Evolutionary conservation across 2,888 invertebrate genomes (phyloP).

Genomic region (Netelia virgata): DNA sequence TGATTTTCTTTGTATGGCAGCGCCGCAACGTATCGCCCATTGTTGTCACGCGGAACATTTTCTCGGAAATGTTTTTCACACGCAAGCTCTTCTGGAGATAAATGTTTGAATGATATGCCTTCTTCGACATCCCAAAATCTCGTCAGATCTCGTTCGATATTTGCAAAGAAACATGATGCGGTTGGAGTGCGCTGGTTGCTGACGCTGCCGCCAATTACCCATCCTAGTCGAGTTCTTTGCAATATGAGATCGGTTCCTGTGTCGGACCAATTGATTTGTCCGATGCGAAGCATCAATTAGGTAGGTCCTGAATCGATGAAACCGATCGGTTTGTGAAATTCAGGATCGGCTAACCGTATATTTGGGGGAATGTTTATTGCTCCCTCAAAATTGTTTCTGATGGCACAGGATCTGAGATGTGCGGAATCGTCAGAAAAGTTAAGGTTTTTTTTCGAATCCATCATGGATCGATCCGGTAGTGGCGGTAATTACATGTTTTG

Average conservation of each 20-base stretch:
- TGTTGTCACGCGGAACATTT: conserved; percentile 25
- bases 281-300: too few relatives aligned
- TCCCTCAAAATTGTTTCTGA: conserved; percentile 24
- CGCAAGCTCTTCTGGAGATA: conserved; percentile 17
- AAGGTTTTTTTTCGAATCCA: conserved; percentile 44
- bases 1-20: conserved; percentile 31
- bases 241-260: too few relatives aligned
- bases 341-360: conserved; percentile 42
- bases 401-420: conserved; percentile 46
- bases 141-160: conserved; percentile 16
- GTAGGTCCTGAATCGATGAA: too few relatives aligned
- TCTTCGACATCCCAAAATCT: conserved; percentile 71
- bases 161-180: too few relatives aligned
- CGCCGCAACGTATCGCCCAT: conserved; percentile 52
- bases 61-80: conserved; percentile 53
- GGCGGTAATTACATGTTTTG: conserved; percentile 23
- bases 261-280: too few relatives aligned
- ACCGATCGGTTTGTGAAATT: too few relatives aligned
- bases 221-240: too few relatives aligned
- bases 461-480: conserved; percentile 44
- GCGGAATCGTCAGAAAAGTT: conserved; percentile 54
- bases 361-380: not conserved
- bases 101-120: conserved; percentile 1
- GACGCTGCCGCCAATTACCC: too few relatives aligned
- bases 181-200: too few relatives aligned